Evolutionary conservation across 2,113 vertebrate genomes (phyloP), one percentile per base, ranked within the genome.

Genomic region (Capra hircus): DNA sequence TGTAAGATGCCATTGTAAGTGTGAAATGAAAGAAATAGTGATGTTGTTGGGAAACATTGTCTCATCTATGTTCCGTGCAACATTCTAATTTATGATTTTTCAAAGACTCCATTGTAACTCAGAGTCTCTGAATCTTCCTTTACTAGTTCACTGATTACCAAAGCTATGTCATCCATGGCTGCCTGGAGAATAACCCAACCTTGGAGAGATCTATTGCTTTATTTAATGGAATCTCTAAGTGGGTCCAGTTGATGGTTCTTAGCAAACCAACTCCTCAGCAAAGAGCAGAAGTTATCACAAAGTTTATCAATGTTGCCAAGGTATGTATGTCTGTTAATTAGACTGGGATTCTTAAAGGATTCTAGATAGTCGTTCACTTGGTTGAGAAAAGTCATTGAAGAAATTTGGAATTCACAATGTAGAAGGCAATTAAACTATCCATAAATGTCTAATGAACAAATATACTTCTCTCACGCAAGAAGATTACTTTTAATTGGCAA

Each of bases 181-280:
- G 99, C 98, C 97, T 99, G 98, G 99, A 99, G 92, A 99, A 99
- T 97, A 99, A 99, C 93, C 99, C 99, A 2, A 99, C 99, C 33
- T 98, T 99, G 98, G 99, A 99, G 98, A 99, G 99, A 95, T 99
- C 99, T 96, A 99, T 99, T 83, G 99, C 99, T 93, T 98, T 99
- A 97, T 99, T 99, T 98, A 99, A 99, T 30, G 99, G 99, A 3
- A 99, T 99, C 95, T 99, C 99, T 17, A 99, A 99, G 97, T 99
- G 99, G 99, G 99, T 99, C 87, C 99, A 99, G 94, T 98, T 99
- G 96, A 99, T 99, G 99, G 99, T 99, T 96, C 99, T 99, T 92
- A 99, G 99, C 98, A 99, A 99, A 97, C 99, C 99, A 57, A 99
- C 99, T 6, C 99, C 99, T 28, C 99, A 99, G 97, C 99, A 99